A percentile compares a stretch with the other conserved stretches of the same genome.
Conservation (phyloP, 2,888 invertebrate genomes). For the Aphidius colemani region DNA sequence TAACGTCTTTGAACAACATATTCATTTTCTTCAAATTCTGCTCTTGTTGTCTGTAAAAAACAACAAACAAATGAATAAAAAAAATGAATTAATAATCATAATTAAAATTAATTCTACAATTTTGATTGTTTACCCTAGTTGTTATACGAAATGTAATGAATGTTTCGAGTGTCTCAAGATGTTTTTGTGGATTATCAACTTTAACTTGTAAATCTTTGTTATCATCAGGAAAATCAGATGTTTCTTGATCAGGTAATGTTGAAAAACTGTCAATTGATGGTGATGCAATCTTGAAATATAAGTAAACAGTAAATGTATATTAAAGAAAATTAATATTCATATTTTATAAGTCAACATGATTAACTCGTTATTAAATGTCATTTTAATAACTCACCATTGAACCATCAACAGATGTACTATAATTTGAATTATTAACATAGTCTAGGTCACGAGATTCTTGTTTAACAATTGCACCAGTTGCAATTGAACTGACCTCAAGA, state of each 20-base stretch:
- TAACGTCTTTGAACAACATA: conserved; percentile 71
- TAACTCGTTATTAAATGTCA: neutral
- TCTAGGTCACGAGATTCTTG: conserved; percentile 51
- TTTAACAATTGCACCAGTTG: conserved; percentile 44
- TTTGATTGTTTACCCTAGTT: conserved; percentile 63
- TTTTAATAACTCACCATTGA: conserved; percentile 42
- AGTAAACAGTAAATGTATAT: neutral
- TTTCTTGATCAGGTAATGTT: conserved; percentile 65
- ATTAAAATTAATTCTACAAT: neutral
- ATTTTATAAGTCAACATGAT: neutral
- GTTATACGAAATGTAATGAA: conserved; percentile 73
- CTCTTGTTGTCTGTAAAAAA: conserved; percentile 63
- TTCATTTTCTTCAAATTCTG: conserved; percentile 69
- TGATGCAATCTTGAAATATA: conserved; percentile 62
- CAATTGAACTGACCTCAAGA: conserved; percentile 52
- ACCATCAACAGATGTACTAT: conserved; percentile 55
- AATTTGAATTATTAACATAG: conserved; percentile 48
- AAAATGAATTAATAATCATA: neutral
- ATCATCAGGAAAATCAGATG: conserved; percentile 64
- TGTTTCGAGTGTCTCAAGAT: conserved; percentile 72
- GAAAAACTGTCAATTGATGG: conserved; percentile 68
- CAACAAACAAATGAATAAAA: neutral
- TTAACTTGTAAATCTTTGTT: conserved; percentile 68
- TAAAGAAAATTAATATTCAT: neutral
- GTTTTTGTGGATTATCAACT: conserved; percentile 76